Percentiles rank a stretch among this genome's conserved stretches.
phyloP scores from a whole-genome alignment of 2,797 vertebrate genomes.

The Eutrigla gurnardus region DNA sequence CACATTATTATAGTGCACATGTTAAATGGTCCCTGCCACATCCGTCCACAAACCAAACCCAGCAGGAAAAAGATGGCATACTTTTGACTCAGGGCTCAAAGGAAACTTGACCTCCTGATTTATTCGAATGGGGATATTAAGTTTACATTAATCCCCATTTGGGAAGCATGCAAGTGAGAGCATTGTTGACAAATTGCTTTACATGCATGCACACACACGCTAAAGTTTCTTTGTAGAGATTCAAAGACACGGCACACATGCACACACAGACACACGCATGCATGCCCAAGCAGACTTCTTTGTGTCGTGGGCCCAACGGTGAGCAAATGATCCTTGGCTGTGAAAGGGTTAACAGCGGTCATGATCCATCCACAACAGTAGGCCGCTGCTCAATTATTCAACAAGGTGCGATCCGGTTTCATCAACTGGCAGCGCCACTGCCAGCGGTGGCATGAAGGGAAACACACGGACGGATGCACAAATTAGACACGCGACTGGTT shows the following conservation, averaged over 20 bases:
- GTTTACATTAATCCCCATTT: constrained; percentile 45
- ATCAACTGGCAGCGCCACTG: constrained; percentile 55
- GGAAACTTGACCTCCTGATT: constrained; percentile 49
- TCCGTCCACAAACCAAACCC: constrained; percentile 1
- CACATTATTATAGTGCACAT: background rate
- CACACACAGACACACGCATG: constrained; percentile 14
- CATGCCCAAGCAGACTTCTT: constrained; percentile 18
- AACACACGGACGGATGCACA: constrained; percentile 34
- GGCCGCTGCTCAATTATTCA: constrained; percentile 78
- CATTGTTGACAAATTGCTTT: constrained; percentile 33
- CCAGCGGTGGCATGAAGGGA: constrained; percentile 40
- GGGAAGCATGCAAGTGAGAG: constrained; percentile 37
- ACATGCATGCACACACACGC: constrained; percentile 17
- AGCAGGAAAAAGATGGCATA: constrained; percentile 21
- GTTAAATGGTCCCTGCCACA: background rate
- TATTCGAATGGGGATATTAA: constrained; percentile 49
- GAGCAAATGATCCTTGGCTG: constrained; percentile 70
- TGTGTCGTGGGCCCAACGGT: constrained; percentile 30
- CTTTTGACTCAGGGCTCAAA: constrained; percentile 24
- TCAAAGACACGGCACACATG: constrained; percentile 7
- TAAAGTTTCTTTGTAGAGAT: constrained; percentile 28
- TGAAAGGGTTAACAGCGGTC: constrained; percentile 78
- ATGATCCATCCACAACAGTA: constrained; percentile 68
- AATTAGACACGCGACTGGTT: background rate
- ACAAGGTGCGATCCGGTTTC: constrained; percentile 73